Evolutionary conservation across 1,140 invertebrate genomes (phyloP), one percentile per base, ranked within the genome.

Genomic region (Helicoverpa zea): DNA sequence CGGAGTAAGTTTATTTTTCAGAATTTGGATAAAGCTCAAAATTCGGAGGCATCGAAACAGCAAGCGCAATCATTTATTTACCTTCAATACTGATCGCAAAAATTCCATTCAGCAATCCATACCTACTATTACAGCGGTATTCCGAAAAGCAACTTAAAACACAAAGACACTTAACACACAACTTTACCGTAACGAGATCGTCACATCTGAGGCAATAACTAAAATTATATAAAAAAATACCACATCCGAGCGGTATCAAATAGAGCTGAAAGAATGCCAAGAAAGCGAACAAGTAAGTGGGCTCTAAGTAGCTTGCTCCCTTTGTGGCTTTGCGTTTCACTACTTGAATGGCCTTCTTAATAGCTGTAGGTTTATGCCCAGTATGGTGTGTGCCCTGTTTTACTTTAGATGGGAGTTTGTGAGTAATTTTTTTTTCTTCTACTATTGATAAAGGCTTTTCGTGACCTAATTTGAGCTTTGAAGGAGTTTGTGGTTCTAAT

Each of bases 241-340:
- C 52, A 13, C 76, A 70, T 70, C 64, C 52, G 54, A 76, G 80
- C 59, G 68, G 56, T 68, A 81, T 78, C 70, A 81, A 83, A 80
- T 70, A 54, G 51, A 68, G 58, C 82, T 84, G 82, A 84, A 84
- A 79, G 80, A 84, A 84, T 79, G 82, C 82, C 82, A 84, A 84
- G 82, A 84, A 81, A 84, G 82, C 68, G 81, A 75, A 73, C 82
- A 56, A 72, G 74, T 75, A 79, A 84, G 82, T 84, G 79, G 82
- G 43, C 61, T 47, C 54, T 79, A 79, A 84, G 82, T 81, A 77
- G 68, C 70, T 78, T 80, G 81, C 81, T 82, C 77, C 80, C 82
- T 84, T 84, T 84, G 80, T 81, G 76, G 80, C 82, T 79, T 79
- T 83, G 80, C 79, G 82, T 84, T 78, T 76, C 72, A 81, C 82